A percentile compares a stretch with the other conserved stretches of the same genome.
phyloP scores from a whole-genome alignment of 2,888 invertebrate species.

The Chelonus formosanus region DNA sequence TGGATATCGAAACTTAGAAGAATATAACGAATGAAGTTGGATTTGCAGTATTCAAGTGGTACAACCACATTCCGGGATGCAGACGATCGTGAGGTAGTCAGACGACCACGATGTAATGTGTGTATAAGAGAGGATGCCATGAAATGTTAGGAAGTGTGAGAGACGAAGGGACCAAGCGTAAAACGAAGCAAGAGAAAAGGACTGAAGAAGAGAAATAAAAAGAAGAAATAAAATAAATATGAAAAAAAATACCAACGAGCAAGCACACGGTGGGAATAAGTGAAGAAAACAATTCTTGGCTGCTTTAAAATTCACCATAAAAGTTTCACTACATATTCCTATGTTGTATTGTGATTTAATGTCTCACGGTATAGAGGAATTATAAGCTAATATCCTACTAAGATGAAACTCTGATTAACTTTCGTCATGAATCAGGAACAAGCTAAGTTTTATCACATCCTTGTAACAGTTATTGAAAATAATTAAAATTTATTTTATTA shows the following conservation, averaged over 20 bases:
- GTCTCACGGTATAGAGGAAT: slow-evolving; percentile 23
- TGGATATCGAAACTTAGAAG: too few relatives aligned
- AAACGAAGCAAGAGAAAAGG: slow-evolving; percentile 15
- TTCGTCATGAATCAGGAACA: too few relatives aligned
- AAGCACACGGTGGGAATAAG: slow-evolving; percentile 17
- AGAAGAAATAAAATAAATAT: not conserved
- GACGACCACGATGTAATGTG: slow-evolving; percentile 7
- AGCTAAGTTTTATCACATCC: too few relatives aligned
- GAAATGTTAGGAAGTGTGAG: slow-evolving; percentile 24
- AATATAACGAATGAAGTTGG: not conserved
- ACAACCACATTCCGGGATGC: slow-evolving; percentile 53
- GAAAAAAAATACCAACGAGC: not conserved
- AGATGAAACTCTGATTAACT: slow-evolving; percentile 13
- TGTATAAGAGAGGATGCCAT: slow-evolving; percentile 7
- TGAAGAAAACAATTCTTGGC: slow-evolving; percentile 8
- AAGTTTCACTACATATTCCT: slow-evolving; percentile 14
- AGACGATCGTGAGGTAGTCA: slow-evolving; percentile 41
- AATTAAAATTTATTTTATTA: too few relatives aligned
- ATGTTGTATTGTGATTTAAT: slow-evolving; percentile 9
- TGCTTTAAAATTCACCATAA: slow-evolving; percentile 1
- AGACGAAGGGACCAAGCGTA: slow-evolving; percentile 14
- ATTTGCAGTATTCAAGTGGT: slow-evolving; percentile 42
- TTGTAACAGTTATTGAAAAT: too few relatives aligned
- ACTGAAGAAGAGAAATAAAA: not conserved
- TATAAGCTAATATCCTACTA: slow-evolving; percentile 7